Evolutionary conservation across 2,113 vertebrate genomes (phyloP).

Genomic region (Mormoops blainvillei): DNA sequence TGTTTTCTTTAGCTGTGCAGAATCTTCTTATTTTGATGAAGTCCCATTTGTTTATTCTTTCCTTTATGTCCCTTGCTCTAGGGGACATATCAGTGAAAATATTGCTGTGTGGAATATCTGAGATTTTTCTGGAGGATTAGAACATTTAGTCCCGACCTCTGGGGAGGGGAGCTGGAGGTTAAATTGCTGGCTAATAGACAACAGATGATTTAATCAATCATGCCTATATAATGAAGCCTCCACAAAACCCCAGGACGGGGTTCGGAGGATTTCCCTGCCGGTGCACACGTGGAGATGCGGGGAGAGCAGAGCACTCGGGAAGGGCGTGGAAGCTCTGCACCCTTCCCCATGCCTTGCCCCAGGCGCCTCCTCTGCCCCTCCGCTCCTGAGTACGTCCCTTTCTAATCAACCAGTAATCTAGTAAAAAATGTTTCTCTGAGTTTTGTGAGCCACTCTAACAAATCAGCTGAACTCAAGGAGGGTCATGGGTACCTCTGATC

Average conservation of each 20-base stretch:
- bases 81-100: too few relatives aligned
- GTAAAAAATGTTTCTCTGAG: not conserved
- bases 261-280: not conserved
- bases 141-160: not conserved
- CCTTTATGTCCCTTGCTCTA: too few relatives aligned
- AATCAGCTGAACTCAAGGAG: not conserved
- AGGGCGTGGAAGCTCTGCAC: not conserved
- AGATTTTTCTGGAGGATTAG: too few relatives aligned
- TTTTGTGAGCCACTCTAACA: not conserved
- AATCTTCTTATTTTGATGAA: too few relatives aligned
- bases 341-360: not conserved
- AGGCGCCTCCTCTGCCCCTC: not conserved
- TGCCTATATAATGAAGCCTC: not conserved
- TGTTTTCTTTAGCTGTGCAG: too few relatives aligned
- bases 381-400: not conserved
- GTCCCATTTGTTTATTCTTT: too few relatives aligned
- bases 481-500: not conserved
- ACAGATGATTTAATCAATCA: not conserved
- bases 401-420: not conserved
- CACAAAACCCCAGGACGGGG: not conserved
- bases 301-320: not conserved
- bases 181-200: not conserved
- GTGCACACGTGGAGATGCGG: not conserved
- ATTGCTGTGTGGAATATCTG: too few relatives aligned
- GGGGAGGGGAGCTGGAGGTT: not conserved